Percentiles rank a stretch among this genome's conserved stretches.
phyloP scores from a whole-genome alignment of 2,113 vertebrate species.

The Aegypius monachus region DNA sequence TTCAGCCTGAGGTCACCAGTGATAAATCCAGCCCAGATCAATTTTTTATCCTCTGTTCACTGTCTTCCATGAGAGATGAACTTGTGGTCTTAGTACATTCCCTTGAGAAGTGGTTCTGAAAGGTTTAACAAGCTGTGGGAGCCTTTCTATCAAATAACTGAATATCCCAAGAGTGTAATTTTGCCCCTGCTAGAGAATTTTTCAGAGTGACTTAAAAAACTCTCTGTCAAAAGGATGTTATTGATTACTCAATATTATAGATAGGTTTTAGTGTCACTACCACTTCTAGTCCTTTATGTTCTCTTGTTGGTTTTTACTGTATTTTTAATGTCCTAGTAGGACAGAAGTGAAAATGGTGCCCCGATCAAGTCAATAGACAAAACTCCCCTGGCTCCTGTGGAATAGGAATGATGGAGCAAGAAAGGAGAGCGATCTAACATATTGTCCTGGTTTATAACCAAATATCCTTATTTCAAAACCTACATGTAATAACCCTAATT shows the following conservation, averaged over 20 bases:
- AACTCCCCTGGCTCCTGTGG: not conserved
- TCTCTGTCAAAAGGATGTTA: not conserved
- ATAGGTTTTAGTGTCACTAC: not conserved
- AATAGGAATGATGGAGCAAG: not conserved
- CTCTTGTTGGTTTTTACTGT: not conserved
- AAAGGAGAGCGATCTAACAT: not conserved
- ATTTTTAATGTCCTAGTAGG: not conserved
- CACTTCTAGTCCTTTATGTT: not conserved
- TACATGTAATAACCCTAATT: not conserved
- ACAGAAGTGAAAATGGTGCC: not conserved
- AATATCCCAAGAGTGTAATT: conserved; percentile 3
- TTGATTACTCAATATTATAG: not conserved
- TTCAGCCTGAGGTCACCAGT: not conserved
- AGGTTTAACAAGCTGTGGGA: conserved; percentile 14
- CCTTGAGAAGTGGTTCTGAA: conserved; percentile 13
- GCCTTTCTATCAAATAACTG: not conserved
- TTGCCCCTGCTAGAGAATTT: not conserved
- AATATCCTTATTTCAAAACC: not conserved
- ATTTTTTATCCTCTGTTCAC: conserved; percentile 5
- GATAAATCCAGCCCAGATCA: not conserved
- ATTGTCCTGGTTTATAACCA: not conserved
- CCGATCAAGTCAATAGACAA: not conserved
- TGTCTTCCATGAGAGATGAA: not conserved
- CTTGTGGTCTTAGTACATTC: not conserved
- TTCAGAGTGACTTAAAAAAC: not conserved